Evolutionary conservation across 2,888 invertebrate genomes (phyloP).

Genomic region (Colletes collaris): DNA sequence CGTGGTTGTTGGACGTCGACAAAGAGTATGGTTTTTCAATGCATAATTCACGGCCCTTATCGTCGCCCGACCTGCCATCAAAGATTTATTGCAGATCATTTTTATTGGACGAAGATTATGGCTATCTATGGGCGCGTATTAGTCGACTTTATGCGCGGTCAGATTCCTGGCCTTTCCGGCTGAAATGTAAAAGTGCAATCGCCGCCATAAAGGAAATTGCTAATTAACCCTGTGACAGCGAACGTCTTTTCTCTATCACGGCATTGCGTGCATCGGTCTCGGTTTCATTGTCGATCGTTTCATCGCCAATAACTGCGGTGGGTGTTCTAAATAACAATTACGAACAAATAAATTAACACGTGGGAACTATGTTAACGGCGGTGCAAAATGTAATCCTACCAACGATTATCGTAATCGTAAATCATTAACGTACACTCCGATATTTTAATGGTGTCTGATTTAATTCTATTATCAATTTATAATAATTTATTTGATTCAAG

Average conservation of each 20-base stretch:
- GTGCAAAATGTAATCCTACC: background rate
- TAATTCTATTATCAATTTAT: no score
- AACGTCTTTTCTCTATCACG: background rate
- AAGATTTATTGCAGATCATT: conserved; percentile 44
- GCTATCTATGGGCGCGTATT: conserved; percentile 21
- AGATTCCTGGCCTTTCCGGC: conserved; percentile 30
- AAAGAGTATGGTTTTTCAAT: conserved; percentile 38
- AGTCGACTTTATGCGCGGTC: background rate
- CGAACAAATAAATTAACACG: background rate
- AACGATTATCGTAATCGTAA: no score
- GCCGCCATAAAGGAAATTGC: background rate
- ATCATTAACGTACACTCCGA: no score
- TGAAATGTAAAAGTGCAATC: background rate
- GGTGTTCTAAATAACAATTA: background rate
- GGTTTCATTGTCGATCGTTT: background rate
- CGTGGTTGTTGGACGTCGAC: conserved; percentile 11
- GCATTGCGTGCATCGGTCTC: background rate
- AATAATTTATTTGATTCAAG: no score
- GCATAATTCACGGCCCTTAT: conserved; percentile 35
- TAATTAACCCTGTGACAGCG: conserved; percentile 6
- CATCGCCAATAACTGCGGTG: no score
- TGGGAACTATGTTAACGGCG: background rate
- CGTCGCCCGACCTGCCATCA: background rate
- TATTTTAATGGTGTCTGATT: no score
- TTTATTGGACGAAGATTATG: conserved; percentile 46